Conservation (phyloP, 2,888 invertebrate species). For the Tetheella fluctuosa region DNA sequence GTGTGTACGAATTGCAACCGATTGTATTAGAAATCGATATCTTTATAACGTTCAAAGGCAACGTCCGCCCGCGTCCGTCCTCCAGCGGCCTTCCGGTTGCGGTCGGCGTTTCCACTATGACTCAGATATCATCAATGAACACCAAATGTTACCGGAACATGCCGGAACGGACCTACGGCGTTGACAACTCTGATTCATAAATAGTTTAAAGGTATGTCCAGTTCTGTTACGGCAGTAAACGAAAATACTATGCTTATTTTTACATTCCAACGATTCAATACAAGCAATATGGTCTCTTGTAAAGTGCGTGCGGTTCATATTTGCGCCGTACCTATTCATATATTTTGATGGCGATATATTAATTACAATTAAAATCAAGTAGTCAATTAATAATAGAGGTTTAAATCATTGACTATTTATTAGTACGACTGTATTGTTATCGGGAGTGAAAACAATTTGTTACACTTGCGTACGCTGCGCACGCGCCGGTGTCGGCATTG, state of each 20-base stretch:
- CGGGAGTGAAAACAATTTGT: constrained; percentile 55
- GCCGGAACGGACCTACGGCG: constrained; percentile 15
- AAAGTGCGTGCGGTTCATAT: too few relatives aligned
- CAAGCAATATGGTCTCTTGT: background rate
- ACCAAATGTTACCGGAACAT: constrained; percentile 13
- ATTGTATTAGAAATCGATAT: constrained; percentile 1
- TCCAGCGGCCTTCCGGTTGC: constrained; percentile 40
- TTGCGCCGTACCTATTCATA: too few relatives aligned
- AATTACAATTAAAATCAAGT: too few relatives aligned
- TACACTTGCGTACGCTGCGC: constrained; percentile 65
- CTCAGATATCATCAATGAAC: constrained; percentile 14
- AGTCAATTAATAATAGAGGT: too few relatives aligned
- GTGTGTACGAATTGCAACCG: background rate
- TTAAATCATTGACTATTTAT: too few relatives aligned
- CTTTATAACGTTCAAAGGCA: background rate
- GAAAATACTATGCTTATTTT: background rate
- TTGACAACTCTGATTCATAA: constrained; percentile 4
- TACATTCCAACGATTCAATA: background rate
- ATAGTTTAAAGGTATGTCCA: constrained; percentile 5
- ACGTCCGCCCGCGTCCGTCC: constrained; percentile 16
- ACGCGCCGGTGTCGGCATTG: constrained; percentile 64
- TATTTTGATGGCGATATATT: too few relatives aligned
- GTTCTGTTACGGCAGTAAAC: background rate
- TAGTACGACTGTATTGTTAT: constrained; percentile 17
- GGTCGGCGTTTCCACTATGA: constrained; percentile 33